Evolutionary conservation across 2,113 vertebrate species (phyloP).

Genomic region (Nothobranchius kuhntae): DNA sequence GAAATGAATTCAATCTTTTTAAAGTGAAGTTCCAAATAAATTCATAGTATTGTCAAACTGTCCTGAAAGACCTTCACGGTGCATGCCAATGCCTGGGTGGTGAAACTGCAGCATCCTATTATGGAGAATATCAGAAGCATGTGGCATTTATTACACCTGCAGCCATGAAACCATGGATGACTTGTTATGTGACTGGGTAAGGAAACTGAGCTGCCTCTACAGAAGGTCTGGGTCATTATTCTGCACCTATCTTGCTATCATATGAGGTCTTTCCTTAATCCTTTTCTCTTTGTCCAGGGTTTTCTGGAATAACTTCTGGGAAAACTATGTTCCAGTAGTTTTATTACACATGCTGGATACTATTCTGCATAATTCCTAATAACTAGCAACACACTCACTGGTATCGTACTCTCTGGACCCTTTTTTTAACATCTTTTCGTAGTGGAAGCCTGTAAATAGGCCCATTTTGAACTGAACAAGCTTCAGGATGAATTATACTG

Average conservation of each 20-base stretch:
- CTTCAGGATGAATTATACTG: slow-evolving; percentile 69
- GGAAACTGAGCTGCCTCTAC: background rate
- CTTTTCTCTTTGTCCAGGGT: slow-evolving; percentile 35
- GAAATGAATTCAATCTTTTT: too few species aligned
- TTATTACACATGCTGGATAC: slow-evolving; percentile 58
- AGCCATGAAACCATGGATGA: background rate
- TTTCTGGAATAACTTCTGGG: slow-evolving; percentile 55
- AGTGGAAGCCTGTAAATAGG: slow-evolving; percentile 70
- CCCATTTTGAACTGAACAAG: slow-evolving; percentile 68
- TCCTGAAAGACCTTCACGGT: too few species aligned
- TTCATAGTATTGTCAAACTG: too few species aligned
- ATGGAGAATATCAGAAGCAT: background rate
- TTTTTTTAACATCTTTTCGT: slow-evolving; percentile 48
- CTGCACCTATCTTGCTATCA: slow-evolving; percentile 24
- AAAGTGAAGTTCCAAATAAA: too few species aligned
- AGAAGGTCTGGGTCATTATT: slow-evolving; percentile 23
- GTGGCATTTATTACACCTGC: background rate
- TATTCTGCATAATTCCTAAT: slow-evolving; percentile 39
- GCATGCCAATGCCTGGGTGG: background rate
- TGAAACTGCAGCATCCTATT: background rate
- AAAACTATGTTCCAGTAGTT: slow-evolving; percentile 52
- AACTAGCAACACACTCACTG: slow-evolving; percentile 11
- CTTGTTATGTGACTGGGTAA: background rate
- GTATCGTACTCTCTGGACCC: background rate
- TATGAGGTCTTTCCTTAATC: slow-evolving; percentile 1